Evolutionary conservation across 1,140 invertebrate species (phyloP), one percentile per base, ranked within the genome.

Genomic region (Leptinotarsa undecemlineata): DNA sequence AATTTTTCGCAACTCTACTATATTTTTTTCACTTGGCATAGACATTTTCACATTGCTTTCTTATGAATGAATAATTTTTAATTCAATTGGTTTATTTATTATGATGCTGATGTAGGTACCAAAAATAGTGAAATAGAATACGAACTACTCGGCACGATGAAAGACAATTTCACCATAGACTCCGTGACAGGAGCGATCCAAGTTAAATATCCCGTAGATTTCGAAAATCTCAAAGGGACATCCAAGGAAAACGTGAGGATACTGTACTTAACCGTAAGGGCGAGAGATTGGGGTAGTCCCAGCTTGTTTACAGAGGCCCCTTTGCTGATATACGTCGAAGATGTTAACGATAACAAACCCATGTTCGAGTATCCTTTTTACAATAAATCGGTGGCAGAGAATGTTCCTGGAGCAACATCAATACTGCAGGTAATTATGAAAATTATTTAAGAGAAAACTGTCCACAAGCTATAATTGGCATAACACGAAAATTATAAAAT

Each of bases 321-420:
- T 0, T 90, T 97, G 1, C 89, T 90, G 0, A 89, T 98, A 72
- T 95, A 95, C 85, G 90, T 97, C 3, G 91, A 94, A 78, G 96
- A 98, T 84, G 89, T 92, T 5, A 98, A 98, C 85, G 96, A 97
- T 81, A 91, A 96, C 86, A 86, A 90, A 1, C 96, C 96, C 1
- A 85, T 90, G 76, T 98, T 97, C 84, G 91, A 94, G 78, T 88
- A 91, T 78, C 84, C 86, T 64, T 84, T 91, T 69, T 97, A 97
- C 83, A 90, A 91, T 68, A 88, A 89, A 81, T 90, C 91, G 4
- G 92, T 98, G 51, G 91, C 93, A 0, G 96, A 98, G 86, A 94
- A 96, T 84, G 88, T 92, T 75, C 87, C 90, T 0, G 91, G 91
- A 19, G 94, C 95, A 1, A 95, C 92, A 68, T 91, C 90, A 42